Evolutionary conservation across 2,888 invertebrate genomes (phyloP), one percentile per base, ranked within the genome.

Genomic region (Pammene fasciana): DNA sequence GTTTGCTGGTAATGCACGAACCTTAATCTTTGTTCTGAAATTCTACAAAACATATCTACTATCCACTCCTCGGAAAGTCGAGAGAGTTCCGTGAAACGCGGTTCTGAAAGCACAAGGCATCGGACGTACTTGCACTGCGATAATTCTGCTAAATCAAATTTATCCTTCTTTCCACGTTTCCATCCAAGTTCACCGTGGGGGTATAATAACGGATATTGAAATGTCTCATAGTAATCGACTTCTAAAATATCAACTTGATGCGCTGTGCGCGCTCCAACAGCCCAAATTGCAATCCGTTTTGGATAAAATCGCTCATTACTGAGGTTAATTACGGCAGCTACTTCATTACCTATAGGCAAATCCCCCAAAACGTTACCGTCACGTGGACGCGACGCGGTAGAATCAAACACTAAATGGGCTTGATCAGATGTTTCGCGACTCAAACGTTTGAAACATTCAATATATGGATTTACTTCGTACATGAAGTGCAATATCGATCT

Each of bases 161-260:
- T 43, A 38, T 55, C 55, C n/a, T n/a, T 55, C 5, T 26, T 14
- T 8, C 57, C 43, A 14, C 8, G 13, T 5, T 43, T n/a, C 43
- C 57, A 57, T 11, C 61, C 61, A 14, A 36, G 6, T 36, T 48
- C 46, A n/a, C 61, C 61, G n/a, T 61, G 8, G 36, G 61, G 48
- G n/a, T 61, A 61, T 16, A 61, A 36, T 14, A 61, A 11, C 8
- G 48, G 61, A 48, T 61, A 61, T 50, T 61, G 48, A 7, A 61
- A 61, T 7, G 36, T 8, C 26, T 46, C 45, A 6, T 59, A 59
- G 13, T 45, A 26, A 16, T 43, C 11, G 10, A 45, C 45, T 10
- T 26, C 4, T 26, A 45, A 26, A 5, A 59, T 26, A n/a, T 59
- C 59, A 10, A 56, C 56, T 2, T 18, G 45, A 26, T 59, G 45